Base-by-base conservation (phyloP, 2,113 vertebrate genomes). In the Pituophis catenifer region DNA sequence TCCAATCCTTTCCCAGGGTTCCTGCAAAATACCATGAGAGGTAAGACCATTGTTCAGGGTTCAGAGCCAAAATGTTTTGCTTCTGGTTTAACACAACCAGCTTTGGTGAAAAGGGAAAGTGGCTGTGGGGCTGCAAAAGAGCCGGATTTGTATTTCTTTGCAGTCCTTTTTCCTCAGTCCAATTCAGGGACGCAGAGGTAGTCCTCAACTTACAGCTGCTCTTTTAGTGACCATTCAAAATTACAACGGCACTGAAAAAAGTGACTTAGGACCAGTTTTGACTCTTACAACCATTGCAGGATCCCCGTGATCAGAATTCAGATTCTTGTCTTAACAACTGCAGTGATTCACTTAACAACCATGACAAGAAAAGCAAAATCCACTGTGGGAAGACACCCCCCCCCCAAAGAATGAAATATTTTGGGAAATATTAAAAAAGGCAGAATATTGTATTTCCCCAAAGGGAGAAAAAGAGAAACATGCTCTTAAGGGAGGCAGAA, bases 41-140 rank as follows among this genome's bases (percentile, higher is more conserved):
- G 13, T 15, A 9, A 81, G 11, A 9, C 50, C 15, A 2, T 55
- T 44, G 15, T 21, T 44, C 75, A 81, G 33, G 33, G 33, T 81
- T 81, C 33, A 3, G 33, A 38, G 33, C 33, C 65, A 75, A 75
- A 81, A 38, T 19, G 70, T 81, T 81, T 81, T 38, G 33, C 19
- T 0, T 7, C 75, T 53, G 0, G 88, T 26, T 19, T 86, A 23
- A 23, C 1, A 0, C 0, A 81, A 15, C 3, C 0, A 23, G 65
- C 0, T n/a, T 86, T 65, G 21, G 70, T 19, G 57, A 48, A 62
- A 38, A n/a, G 52, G 8, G 26, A 8, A 6, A 6, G n/a, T 1
- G 17, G 17, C 29, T 5, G 15, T 0, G 1, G 19, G 87, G 53
- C 8, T 33, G 24, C 5, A 8, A 55, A 89, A 57, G 88, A 17